Evolutionary conservation across 2,113 vertebrate genomes (phyloP).

Genomic region (Pagrus major): DNA sequence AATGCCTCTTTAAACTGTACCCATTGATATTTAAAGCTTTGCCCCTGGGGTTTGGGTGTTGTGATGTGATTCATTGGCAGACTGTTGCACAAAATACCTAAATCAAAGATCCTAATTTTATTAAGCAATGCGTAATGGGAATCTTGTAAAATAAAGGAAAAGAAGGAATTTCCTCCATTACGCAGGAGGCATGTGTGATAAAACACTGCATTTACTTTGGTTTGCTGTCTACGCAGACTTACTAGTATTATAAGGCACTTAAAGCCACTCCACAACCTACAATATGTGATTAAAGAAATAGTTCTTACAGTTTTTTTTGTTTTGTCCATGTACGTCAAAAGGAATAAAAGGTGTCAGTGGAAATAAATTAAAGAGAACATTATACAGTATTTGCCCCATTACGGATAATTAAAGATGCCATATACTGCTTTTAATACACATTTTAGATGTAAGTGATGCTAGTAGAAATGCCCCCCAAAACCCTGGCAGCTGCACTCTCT

Average conservation of each 20-base stretch:
- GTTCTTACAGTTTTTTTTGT: background rate
- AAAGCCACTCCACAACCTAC: background rate
- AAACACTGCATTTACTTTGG: slow-evolving; percentile 47
- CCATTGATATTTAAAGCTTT: slow-evolving; percentile 33
- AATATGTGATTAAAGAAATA: background rate
- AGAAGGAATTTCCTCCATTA: slow-evolving; percentile 60
- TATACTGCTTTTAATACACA: no score
- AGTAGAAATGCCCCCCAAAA: background rate
- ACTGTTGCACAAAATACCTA: slow-evolving; percentile 28
- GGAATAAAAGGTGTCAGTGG: no score
- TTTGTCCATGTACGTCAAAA: background rate
- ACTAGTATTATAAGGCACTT: background rate
- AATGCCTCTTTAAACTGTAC: slow-evolving; percentile 49
- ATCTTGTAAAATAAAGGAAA: slow-evolving; percentile 64
- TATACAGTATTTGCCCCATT: no score
- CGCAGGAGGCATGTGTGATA: slow-evolving; percentile 34
- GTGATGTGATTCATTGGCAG: slow-evolving; percentile 38
- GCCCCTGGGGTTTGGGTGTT: slow-evolving; percentile 21
- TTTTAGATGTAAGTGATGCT: background rate
- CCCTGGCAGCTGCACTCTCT: background rate
- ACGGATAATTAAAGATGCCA: slow-evolving; percentile 3
- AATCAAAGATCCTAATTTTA: slow-evolving; percentile 56
- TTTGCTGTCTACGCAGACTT: slow-evolving; percentile 16
- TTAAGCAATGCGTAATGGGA: slow-evolving; percentile 39
- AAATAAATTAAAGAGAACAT: no score